Evolutionary conservation across 2,888 invertebrate species (phyloP), one percentile per base, ranked within the genome.

Genomic region (Deilephila porcellus): DNA sequence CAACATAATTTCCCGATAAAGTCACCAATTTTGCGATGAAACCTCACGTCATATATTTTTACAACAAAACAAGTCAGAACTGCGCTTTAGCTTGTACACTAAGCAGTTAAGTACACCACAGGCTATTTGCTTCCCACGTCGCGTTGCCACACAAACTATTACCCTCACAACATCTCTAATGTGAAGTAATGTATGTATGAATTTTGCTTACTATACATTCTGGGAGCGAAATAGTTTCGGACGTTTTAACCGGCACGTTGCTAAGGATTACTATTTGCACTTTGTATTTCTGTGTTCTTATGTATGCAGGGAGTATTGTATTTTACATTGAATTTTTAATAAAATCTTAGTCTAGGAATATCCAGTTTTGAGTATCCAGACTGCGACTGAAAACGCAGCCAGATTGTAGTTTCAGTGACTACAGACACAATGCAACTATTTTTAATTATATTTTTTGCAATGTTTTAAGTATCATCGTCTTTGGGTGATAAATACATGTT

Each of bases 41-140:
- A 14, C 45, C 11, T 45, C 45, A 0, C 45, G 45, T 45, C n/a
- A 56, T 56, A n/a, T 3, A n/a, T n/a, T 56, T 56, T 56, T n/a
- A n/a, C n/a, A n/a, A 17, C n/a, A 56, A 56, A 56, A n/a, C 56
- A 56, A n/a, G 56, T 19, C 56, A 56, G 56, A n/a, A n/a, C 17
- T 56, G 56, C n/a, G 56, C 56, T 56, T 17, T n/a, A n/a, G 56
- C 53, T 56, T 19, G 4, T 19, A 52, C 52, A n/a, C 19, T n/a
- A 56, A 56, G 56, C 56, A 6, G 3, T 67, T 67, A 25, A 6
- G n/a, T 45, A 45, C 71, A 62, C 60, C 60, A 19, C 70, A 52
- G 70, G 20, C 70, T 62, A 71, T 73, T 73, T 71, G 53, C 62
- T 71, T 70, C n/a, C 32, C 53, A 60, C 62, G 19, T 8, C 64